Percentiles rank a stretch among this genome's conserved stretches.
These are phyloP conservation scores for Chironomus tentans DNA, from an alignment of 2,888 invertebrate species.

Conservation along the genomic window DNA sequence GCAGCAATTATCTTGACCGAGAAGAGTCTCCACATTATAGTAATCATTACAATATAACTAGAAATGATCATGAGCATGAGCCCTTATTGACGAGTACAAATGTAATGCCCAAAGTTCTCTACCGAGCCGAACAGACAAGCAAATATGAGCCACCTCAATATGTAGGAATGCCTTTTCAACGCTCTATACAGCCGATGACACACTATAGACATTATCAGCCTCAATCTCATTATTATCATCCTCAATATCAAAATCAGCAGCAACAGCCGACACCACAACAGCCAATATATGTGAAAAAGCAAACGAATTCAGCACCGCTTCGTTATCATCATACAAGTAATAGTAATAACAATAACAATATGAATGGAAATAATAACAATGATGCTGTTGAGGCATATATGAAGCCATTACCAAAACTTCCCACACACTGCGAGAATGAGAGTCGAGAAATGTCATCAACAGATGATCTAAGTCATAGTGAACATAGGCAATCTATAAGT, in stretches of 20 bases:
- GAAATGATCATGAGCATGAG: constrained; percentile 36
- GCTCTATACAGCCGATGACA: constrained; percentile 36
- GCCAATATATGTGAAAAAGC: constrained; percentile 31
- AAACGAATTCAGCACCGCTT: constrained; percentile 35
- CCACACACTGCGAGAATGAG: constrained; percentile 41
- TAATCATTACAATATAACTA: constrained; percentile 20
- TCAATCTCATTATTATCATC: constrained; percentile 26
- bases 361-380: not conserved
- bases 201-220: constrained; percentile 31
- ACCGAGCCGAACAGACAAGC: constrained; percentile 10
- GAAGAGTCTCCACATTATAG: not conserved
- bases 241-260: constrained; percentile 31
- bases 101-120: constrained; percentile 21
- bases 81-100: constrained; percentile 35
- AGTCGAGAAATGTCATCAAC: constrained; percentile 56
- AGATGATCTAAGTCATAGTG: constrained; percentile 71
- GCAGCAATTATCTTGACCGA: constrained; percentile 34
- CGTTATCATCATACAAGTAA: constrained; percentile 29
- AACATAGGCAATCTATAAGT: constrained; percentile 59
- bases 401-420: constrained; percentile 51
- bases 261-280: constrained; percentile 43
- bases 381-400: constrained; percentile 41
- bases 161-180: constrained; percentile 29
- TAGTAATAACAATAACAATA: not conserved
- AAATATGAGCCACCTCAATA: constrained; percentile 43